Conservation (phyloP, 30 jellyfish, hydroid and myxozoan genomes). For the Catostylus mosaicus region DNA sequence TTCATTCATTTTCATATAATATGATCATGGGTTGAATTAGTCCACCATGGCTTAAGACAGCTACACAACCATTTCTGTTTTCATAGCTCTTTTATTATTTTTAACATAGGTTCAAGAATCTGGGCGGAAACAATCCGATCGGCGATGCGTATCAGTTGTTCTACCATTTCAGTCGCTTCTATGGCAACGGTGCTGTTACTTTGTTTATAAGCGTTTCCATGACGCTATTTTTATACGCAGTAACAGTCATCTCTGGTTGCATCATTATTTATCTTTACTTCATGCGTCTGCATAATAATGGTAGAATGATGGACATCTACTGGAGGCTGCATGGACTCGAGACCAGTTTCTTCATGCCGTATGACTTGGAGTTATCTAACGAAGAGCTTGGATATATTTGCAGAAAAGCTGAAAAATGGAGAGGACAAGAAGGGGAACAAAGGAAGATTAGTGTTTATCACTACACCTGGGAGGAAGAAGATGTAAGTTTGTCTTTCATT, state of each 20-base stretch:
- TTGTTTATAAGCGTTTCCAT: constrained; percentile 79
- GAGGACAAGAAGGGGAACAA: constrained; percentile 98
- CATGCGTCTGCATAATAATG: constrained; percentile 93
- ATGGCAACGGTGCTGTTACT: constrained; percentile 84
- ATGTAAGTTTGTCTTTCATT: constrained; percentile 45
- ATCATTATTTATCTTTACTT: constrained; percentile 82
- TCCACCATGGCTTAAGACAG: no score
- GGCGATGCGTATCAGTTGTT: constrained; percentile 94
- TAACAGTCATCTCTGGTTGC: constrained; percentile 71
- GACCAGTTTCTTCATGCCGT: constrained; percentile 78
- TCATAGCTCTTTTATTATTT: background rate
- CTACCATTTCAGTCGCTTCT: constrained; percentile 93
- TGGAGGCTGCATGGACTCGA: constrained; percentile 95
- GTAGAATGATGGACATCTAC: constrained; percentile 91
- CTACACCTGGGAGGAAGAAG: constrained; percentile 95
- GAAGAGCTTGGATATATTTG: constrained; percentile 88
- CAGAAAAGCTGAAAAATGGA: constrained; percentile 95
- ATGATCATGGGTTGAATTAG: no score
- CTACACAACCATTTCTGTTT: no score
- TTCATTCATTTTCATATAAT: no score
- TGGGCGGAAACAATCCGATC: constrained; percentile 83
- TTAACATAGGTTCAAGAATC: constrained; percentile 59
- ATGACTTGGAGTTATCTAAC: constrained; percentile 87
- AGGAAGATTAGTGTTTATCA: constrained; percentile 88
- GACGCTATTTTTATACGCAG: constrained; percentile 82